Evolutionary conservation across 2,888 invertebrate species (phyloP), one percentile per base, ranked within the genome.

Genomic region (Pteria penguin): DNA sequence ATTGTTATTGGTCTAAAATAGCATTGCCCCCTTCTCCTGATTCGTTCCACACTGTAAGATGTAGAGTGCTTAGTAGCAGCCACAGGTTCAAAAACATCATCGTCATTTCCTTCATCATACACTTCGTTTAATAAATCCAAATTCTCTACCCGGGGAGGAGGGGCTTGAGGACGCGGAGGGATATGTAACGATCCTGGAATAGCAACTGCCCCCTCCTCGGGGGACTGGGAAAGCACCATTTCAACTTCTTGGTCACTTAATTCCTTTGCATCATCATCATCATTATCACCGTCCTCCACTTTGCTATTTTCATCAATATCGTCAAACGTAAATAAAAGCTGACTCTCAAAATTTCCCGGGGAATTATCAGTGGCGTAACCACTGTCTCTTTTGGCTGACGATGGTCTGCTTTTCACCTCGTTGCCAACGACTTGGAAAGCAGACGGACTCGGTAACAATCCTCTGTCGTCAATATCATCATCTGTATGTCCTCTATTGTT

Each of bases 301-400:
- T 31, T 36, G 22, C 33, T 52, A n/a, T 54, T 33, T 36, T 29
- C 66, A 8, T 45, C 66, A 22, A 70, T 68, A 45, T 73, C 68
- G 24, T 87, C 88, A 78, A 86, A 88, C 11, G 82, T 83, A 76
- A 88, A 88, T 26, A 76, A 81, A n/a, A 73, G 63, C 18, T 67
- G 65, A 32, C 82, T 76, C 29, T 77, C 76, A 32, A 74, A 76
- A 4, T 80, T 81, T 14, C 87, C 86, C 22, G 89, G 88, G 1
- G 89, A 88, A 57, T 76, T 82, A 68, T 88, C 89, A 0, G 89
- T 88, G 57, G 83, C 75, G 80, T 88, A 89, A 24, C 89, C 89
- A 78, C 88, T 88, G 80, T 89, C 89, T 8, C 88, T 81, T 67
- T 86, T 85, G 65, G 55, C 65, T 11, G 76, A 54, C 11, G 70